These are phyloP conservation scores for Drosophila paranaensis DNA, from an alignment of 2,888 invertebrate species.

Conservation along the genomic window DNA sequence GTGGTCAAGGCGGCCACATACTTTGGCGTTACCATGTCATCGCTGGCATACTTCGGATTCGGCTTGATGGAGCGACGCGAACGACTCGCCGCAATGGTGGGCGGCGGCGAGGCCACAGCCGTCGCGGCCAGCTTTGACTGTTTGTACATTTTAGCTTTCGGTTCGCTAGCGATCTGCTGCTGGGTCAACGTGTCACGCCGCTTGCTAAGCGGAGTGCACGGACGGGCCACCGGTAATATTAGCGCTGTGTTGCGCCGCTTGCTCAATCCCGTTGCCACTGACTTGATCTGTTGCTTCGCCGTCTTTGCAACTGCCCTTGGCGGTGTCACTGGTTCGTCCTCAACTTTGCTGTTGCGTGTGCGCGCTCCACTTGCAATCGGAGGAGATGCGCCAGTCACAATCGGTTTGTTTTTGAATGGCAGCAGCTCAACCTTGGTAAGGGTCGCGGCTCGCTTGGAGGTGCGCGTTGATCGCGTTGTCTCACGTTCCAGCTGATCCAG, in stretches of 20 bases:
- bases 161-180: conserved; percentile 14
- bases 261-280: conserved; percentile 9
- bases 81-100: conserved; percentile 82
- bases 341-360: conserved; percentile 24
- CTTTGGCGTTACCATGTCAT: conserved; percentile 82
- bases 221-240: background rate
- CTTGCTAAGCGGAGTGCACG: conserved; percentile 17
- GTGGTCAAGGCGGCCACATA: conserved; percentile 58
- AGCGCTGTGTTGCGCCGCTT: conserved; percentile 35
- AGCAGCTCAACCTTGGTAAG: conserved; percentile 24
- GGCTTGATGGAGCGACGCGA: conserved; percentile 84
- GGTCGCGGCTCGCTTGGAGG: conserved; percentile 28
- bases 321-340: background rate
- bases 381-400: background rate
- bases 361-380: conserved; percentile 20
- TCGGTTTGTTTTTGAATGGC: background rate
- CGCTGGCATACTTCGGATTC: conserved; percentile 84
- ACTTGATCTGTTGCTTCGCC: conserved; percentile 8
- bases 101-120: conserved; percentile 52
- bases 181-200: conserved; percentile 17
- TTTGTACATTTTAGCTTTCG: conserved; percentile 63
- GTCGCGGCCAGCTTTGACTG: conserved; percentile 33
- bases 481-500: conserved; percentile 9
- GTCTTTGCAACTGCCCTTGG: background rate
- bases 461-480: conserved; percentile 26